Evolutionary conservation across 2,888 invertebrate genomes (phyloP).

Genomic region (Lycia hirtaria): DNA sequence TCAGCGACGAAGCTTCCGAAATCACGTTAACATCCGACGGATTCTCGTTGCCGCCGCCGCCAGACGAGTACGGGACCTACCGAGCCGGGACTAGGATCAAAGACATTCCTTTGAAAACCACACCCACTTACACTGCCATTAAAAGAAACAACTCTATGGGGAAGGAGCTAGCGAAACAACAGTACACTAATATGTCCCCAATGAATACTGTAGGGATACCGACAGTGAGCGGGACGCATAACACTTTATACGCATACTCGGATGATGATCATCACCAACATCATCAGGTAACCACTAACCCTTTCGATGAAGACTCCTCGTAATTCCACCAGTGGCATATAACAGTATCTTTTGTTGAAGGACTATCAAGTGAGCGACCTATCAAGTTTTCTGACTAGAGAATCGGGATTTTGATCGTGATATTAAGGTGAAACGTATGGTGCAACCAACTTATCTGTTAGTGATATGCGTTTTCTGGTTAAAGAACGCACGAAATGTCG

Average conservation of each 20-base stretch:
- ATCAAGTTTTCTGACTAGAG: constrained; percentile 56
- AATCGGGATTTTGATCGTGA: constrained; percentile 58
- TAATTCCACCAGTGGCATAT: constrained; percentile 46
- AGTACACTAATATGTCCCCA: constrained; percentile 64
- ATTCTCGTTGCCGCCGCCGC: constrained; percentile 78
- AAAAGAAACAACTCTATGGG: constrained; percentile 61
- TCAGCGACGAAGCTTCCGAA: constrained; percentile 75
- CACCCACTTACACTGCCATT: constrained; percentile 70
- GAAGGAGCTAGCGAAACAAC: constrained; percentile 60
- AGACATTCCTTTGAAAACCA: constrained; percentile 67
- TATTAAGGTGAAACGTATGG: constrained; percentile 44
- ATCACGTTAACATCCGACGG: constrained; percentile 77
- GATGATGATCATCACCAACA: constrained; percentile 62
- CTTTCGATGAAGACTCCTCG: constrained; percentile 72
- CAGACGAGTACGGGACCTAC: constrained; percentile 76
- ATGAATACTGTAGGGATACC: constrained; percentile 78
- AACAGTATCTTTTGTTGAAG: constrained; percentile 57
- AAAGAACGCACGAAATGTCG: not conserved
- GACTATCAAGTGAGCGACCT: constrained; percentile 56
- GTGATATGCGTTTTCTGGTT: not conserved
- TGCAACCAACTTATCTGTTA: not conserved
- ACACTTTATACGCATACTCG: constrained; percentile 71
- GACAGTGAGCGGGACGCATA: constrained; percentile 63
- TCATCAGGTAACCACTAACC: constrained; percentile 73
- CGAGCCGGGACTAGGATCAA: constrained; percentile 71